A percentile compares a stretch with the other conserved stretches of the same genome.
Evolutionary conservation across 2,888 invertebrate genomes (phyloP).

Genomic region (Leptopilina myrica): DNA sequence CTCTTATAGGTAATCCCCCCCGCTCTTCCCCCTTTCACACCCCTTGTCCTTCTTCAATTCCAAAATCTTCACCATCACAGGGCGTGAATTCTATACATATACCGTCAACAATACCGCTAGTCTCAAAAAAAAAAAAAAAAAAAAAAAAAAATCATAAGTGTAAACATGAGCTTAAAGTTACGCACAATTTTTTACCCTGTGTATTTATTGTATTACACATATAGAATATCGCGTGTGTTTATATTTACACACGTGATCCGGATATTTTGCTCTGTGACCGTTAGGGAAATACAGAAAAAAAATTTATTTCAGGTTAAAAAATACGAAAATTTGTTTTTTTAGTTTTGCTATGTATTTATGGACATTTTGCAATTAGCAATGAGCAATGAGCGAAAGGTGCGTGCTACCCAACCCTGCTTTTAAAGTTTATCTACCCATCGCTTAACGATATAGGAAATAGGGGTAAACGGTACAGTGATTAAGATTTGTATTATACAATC

Average conservation of each 20-base stretch:
- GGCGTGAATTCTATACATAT: slow-evolving; percentile 31
- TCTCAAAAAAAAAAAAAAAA: no score
- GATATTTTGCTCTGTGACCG: neutral
- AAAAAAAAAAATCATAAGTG: slow-evolving; percentile 11
- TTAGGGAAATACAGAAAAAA: neutral
- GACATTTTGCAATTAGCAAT: no score
- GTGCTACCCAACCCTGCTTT: no score
- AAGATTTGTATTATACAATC: no score
- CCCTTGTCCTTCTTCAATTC: neutral
- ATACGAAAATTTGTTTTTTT: no score
- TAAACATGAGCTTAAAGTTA: slow-evolving; percentile 10
- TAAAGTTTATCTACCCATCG: no score
- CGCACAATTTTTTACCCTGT: neutral
- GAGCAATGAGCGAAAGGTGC: no score
- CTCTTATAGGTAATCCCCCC: slow-evolving; percentile 15
- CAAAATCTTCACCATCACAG: slow-evolving; percentile 4
- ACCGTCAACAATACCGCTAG: slow-evolving; percentile 17
- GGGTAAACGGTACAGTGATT: no score
- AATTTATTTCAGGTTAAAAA: no score
- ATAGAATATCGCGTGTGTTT: neutral
- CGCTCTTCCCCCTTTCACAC: neutral
- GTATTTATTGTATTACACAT: slow-evolving; percentile 2
- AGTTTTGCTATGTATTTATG: no score
- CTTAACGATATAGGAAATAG: no score
- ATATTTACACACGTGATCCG: slow-evolving; percentile 33